Base-by-base conservation (phyloP, 1,140 invertebrate species). In the Cherax destructor region DNA sequence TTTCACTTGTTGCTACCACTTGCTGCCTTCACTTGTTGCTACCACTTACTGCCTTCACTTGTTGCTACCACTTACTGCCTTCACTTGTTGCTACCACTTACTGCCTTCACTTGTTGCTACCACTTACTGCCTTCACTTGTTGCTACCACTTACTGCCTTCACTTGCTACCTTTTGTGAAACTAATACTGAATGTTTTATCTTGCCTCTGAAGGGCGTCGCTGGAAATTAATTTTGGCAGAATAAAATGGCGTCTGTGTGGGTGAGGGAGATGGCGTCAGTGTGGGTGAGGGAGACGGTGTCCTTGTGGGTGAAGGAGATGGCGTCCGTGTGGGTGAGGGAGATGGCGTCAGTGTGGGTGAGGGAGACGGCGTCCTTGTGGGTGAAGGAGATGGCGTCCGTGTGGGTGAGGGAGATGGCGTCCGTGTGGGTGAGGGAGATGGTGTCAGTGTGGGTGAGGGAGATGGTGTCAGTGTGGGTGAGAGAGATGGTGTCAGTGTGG, bases 141-240 rank as follows among this genome's bases (percentile, higher is more conserved):
- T 41, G 56, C 69, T 56, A 21, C 76, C 61, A 41, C 61, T 86
- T 41, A 56, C 84, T 65, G 69, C 72, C 65, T 86, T 47, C 41
- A 30, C 52, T 18, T 59, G 9, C 56, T 21, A 6, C n/a, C 59
- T 21, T 78, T 81, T 88, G 81, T 88, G 61, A 81, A 88, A 88
- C 81, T 88, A 88, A 88, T 81, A 78, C 47, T 81, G 86, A 80
- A 88, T 88, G 81, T 88, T 81, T 88, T 88, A 88, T 81, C 86
- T 56, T 78, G 59, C 30, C 49, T 81, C 41, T 80, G 77, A 88
- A 81, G 86, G 78, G 86, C 78, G 86, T 83, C 86, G 78, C 65
- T 30, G 78, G 47, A 88, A 88, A 88, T 88, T 88, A 88, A 88
- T 88, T 78, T 81, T 13, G 78, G 59, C 47, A 52, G 78, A 72